Base-by-base conservation (phyloP, 2,888 invertebrate species). In the Tiliacea citrago region DNA sequence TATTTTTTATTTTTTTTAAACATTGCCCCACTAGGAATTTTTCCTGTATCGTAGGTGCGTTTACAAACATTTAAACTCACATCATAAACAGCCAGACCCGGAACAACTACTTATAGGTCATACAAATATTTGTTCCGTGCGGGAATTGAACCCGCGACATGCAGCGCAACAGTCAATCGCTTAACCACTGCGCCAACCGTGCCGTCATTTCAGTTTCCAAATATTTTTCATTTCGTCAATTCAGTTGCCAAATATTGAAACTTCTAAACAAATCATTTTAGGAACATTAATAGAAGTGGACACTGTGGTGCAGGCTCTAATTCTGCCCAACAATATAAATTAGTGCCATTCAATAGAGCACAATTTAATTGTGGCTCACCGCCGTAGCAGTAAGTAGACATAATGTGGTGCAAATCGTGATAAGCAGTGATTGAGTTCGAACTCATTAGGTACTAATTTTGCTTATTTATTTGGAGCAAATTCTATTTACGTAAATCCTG, bases 341-440 rank as follows among this genome's bases (percentile, higher is more conserved):
- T 45, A 42, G 21, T 65, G 16, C 51, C 53, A 51, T 63, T 49
- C 42, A 16, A 29, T 57, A 0, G n/a, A 55, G 16, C 5, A 69
- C 8, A 73, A 68, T n/a, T 21, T 12, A 1, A 53, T 29, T 42
- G 42, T 42, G 24, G 3, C 39, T 21, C 29, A 18, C 12, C 24
- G 16, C 6, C 47, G 45, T 29, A 53, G 3, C 16, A 47, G 53
- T 4, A 45, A 47, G 9, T 9, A 57, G 10, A 10, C 5, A 42
- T 10, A 42, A 7, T 60, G 24, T 53, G 16, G 35, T 42, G 8
- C 16, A 67, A 29, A 73, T 70, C 21, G 65, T 60, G 47, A 45
- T 74, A 35, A 57, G 42, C 10, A 51, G 35, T 51, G 5, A 53
- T 39, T 39, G n/a, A 51, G 53, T 68, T 73, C 73, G 49, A 65